Evolutionary conservation across 2,113 vertebrate species (phyloP).

Genomic region (Diphyllodes magnificus): DNA sequence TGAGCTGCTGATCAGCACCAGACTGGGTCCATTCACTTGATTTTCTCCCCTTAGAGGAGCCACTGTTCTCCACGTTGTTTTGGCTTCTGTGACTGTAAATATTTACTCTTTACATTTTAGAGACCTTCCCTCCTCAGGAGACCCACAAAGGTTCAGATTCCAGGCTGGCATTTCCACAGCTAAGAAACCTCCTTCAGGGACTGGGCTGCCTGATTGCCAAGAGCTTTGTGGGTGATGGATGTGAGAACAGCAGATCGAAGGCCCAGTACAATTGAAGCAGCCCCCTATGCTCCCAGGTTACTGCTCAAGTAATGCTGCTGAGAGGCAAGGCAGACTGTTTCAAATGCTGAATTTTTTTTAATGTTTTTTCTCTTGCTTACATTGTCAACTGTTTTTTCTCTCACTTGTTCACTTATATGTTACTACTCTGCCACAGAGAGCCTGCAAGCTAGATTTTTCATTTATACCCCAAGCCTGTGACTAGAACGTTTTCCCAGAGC

Average conservation of each 20-base stretch:
- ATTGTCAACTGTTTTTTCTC: not conserved
- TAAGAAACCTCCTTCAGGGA: not conserved
- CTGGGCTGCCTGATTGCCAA: not conserved
- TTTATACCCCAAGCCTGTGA: not conserved
- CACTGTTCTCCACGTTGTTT: not conserved
- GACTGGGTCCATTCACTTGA: not conserved
- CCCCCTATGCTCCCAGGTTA: accelerated
- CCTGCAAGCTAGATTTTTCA: not conserved
- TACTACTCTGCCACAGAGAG: not conserved
- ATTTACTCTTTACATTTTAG: not conserved
- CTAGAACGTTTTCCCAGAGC: not conserved
- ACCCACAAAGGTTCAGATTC: not conserved
- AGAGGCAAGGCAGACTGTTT: not conserved
- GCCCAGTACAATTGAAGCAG: not conserved
- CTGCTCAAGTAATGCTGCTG: not conserved
- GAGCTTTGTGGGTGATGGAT: not conserved
- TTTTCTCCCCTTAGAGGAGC: not conserved
- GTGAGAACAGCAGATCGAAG: not conserved
- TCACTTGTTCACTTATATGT: not conserved
- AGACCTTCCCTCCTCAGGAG: not conserved
- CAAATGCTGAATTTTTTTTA: not conserved
- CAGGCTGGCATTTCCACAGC: not conserved
- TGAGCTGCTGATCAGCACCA: not conserved
- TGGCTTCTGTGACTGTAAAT: not conserved
- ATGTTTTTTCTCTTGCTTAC: not conserved